Conservation (phyloP, 2,113 vertebrate genomes). For the Miniopterus natalensis region DNA sequence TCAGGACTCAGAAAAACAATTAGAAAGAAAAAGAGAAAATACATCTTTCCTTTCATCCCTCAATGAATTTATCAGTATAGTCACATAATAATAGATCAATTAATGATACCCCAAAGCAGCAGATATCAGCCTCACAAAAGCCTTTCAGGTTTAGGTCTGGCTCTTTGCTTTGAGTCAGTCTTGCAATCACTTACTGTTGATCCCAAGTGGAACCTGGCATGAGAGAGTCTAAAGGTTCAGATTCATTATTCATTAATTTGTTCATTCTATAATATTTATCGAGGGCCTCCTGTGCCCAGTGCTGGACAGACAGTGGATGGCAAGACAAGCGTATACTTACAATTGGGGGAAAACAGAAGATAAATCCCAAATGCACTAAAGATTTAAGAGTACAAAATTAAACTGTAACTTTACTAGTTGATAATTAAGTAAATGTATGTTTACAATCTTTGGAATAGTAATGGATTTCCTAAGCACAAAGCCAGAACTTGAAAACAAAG, state of each 20-base stretch:
- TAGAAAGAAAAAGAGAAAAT: constrained; percentile 46
- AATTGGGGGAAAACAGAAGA: neutral
- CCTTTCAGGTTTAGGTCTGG: constrained; percentile 7
- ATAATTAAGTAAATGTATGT: constrained; percentile 20
- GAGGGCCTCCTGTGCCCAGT: neutral
- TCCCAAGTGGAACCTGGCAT: constrained; percentile 46
- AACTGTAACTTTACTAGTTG: neutral
- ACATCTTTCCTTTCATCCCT: constrained; percentile 18
- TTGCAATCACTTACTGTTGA: constrained; percentile 57
- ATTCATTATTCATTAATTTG: constrained; percentile 60
- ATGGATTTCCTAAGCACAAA: constrained; percentile 3
- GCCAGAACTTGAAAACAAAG: constrained; percentile 47
- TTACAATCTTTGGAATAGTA: neutral
- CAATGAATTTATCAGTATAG: neutral
- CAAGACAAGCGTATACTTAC: neutral
- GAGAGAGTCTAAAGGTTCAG: constrained; percentile 46
- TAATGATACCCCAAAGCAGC: constrained; percentile 56
- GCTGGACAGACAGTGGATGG: neutral
- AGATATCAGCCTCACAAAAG: constrained; percentile 47
- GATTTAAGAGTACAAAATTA: neutral
- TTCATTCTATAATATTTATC: constrained; percentile 68
- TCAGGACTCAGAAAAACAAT: constrained; percentile 38
- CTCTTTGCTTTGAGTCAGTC: constrained; percentile 68
- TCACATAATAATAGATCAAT: constrained; percentile 25
- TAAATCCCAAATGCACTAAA: neutral